These are phyloP conservation scores for Ceratina australensis DNA, from an alignment of 1,140 invertebrate species.

Conservation along the genomic window DNA sequence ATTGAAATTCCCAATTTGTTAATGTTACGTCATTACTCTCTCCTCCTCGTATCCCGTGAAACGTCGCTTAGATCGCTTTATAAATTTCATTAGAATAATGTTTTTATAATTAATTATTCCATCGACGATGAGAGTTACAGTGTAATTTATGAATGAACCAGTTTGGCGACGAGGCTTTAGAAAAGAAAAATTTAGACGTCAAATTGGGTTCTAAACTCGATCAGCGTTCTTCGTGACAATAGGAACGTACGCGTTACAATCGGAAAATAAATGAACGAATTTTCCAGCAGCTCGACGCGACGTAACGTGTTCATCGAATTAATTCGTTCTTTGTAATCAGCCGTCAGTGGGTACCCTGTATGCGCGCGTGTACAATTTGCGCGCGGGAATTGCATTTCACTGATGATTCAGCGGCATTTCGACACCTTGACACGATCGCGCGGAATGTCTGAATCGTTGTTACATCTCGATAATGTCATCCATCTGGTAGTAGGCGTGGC, in stretches of 20 bases:
- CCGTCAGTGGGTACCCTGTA: background rate
- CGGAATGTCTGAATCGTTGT: slow-evolving; percentile 4
- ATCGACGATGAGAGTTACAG: too few species aligned
- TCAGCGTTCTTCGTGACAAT: background rate
- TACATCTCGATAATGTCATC: slow-evolving; percentile 27
- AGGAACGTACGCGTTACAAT: background rate
- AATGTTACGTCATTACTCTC: background rate
- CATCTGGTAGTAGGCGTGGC: slow-evolving; percentile 14
- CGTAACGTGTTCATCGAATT: background rate
- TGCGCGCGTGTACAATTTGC: background rate
- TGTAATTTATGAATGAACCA: too few species aligned
- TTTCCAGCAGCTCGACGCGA: background rate
- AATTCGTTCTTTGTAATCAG: background rate
- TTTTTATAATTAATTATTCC: too few species aligned
- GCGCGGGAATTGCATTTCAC: background rate
- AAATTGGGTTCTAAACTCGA: too few species aligned
- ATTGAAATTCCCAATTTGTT: slow-evolving; percentile 10
- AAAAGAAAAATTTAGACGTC: too few species aligned
- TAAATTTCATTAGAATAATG: too few species aligned
- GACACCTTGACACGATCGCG: background rate
- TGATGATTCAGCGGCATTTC: slow-evolving; percentile 12
- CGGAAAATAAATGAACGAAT: background rate
- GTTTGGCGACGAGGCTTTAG: too few species aligned
- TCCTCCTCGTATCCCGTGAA: background rate
- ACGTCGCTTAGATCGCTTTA: too few species aligned